These are phyloP conservation scores for Petromus typicus DNA, from an alignment of 2,113 vertebrate genomes.

Conservation along the genomic window DNA sequence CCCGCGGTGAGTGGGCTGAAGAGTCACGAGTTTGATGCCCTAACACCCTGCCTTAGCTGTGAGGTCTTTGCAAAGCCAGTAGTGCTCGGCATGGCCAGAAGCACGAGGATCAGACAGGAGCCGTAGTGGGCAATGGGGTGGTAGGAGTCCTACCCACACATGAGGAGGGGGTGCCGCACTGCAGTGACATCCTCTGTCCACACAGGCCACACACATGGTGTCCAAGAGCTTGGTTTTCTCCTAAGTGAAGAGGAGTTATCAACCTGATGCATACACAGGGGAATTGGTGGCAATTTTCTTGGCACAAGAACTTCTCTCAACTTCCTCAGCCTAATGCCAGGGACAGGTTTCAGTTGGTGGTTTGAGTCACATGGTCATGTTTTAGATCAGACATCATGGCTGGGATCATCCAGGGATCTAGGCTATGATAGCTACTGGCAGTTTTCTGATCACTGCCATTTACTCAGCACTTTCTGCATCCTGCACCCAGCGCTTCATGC, in stretches of 20 bases:
- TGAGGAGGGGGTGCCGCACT: background rate
- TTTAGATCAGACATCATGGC: accelerated
- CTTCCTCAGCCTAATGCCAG: background rate
- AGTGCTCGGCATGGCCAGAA: background rate
- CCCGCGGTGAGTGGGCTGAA: background rate
- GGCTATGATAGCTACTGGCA: too few relatives aligned
- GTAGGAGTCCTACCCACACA: background rate
- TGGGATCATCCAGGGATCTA: background rate
- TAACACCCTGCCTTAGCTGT: accelerated
- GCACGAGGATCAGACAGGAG: background rate
- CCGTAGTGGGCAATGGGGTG: accelerated
- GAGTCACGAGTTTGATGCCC: accelerated
- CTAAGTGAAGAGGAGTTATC: background rate
- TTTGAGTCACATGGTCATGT: background rate
- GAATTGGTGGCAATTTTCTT: background rate
- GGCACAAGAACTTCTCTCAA: background rate
- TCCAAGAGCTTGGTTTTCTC: background rate
- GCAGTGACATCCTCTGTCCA: background rate
- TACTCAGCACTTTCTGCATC: too few relatives aligned
- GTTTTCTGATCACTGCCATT: background rate
- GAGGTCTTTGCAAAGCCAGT: background rate
- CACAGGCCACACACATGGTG: background rate
- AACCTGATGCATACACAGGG: too few relatives aligned
- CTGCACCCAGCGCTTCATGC: background rate
- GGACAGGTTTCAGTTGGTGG: background rate